These are phyloP conservation scores for Congeria kusceri DNA, from an alignment of 2,888 invertebrate species.

Conservation along the genomic window DNA sequence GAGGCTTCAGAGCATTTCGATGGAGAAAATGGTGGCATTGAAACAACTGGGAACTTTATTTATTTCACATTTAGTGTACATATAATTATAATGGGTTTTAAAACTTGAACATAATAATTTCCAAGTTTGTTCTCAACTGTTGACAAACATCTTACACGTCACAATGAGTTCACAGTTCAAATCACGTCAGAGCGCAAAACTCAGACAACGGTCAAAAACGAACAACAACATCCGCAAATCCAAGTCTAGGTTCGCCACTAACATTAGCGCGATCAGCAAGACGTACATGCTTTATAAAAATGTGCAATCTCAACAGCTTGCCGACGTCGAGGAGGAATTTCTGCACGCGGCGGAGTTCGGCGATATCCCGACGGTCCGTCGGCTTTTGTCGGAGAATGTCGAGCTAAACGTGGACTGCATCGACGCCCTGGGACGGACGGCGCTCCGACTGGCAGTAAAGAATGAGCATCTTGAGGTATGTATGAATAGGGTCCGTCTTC, in stretches of 20 bases:
- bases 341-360: constrained; percentile 83
- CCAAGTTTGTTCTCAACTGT: too few species aligned
- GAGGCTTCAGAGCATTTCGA: too few species aligned
- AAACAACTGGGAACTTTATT: too few species aligned
- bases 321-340: constrained; percentile 81
- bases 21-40: too few species aligned
- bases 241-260: neutral
- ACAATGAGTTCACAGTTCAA: too few species aligned
- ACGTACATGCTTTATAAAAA: constrained; percentile 40
- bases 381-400: constrained; percentile 71
- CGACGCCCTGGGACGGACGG: constrained; percentile 82
- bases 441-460: constrained; percentile 82
- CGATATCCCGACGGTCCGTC: constrained; percentile 78
- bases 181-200: neutral
- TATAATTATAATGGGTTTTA: too few species aligned
- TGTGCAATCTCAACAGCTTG: constrained; percentile 69
- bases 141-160: too few species aligned
- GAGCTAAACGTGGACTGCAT: constrained; percentile 82
- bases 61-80: too few species aligned
- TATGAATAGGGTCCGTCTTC: too few species aligned
- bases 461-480: constrained; percentile 84
- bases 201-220: neutral
- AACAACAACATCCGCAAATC: neutral
- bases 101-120: too few species aligned
- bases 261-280: constrained; percentile 26